Evolutionary conservation across 2,797 vertebrate genomes (phyloP), one percentile per base, ranked within the genome.

Genomic region (Neosilurus hyrtlii): DNA sequence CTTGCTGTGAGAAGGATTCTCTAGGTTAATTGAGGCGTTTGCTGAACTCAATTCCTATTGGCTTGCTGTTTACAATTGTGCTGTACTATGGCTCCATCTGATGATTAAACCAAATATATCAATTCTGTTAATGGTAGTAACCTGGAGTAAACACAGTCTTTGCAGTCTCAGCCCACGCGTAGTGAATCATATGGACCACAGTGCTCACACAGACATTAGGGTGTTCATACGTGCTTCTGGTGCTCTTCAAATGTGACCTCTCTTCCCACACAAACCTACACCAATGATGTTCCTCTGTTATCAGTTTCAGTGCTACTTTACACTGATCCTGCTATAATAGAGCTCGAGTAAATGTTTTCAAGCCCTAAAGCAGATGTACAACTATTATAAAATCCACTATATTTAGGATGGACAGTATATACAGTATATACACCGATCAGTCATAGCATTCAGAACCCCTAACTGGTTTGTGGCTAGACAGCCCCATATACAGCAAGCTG

Each of bases 181-280:
- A 2, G 37, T 86, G 79, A 82, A 62, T 84, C 85, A 82, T 43
- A 84, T 84, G 54, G 70, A 67, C 54, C 43, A 22, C 18, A 67
- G 67, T 59, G 73, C 82, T 80, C 73, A 78, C 73, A 83, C 79
- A 81, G 52, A n/a, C 24, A 26, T 76, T 72, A 70, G 14, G 14
- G 15, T 26, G 49, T 26, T 72, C 24, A 16, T 72, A 65, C 16
- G 37, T 73, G 54, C 79, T 54, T 74, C 70, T 63, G 20, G 79
- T 67, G 68, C 80, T 84, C 78, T 68, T 80, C 70, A 81, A 75
- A 74, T 52, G 67, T 67, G 54, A 52, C 78, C 79, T 68, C 26
- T 26, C 65, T 57, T 49, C 79, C 75, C 77, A 86, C 82, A 79
- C 82, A 82, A 67, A 11, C n/a, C 75, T 79, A 20, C n/a, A 67